Evolutionary conservation across 2,888 invertebrate species (phyloP), one percentile per base, ranked within the genome.

Genomic region (Andrena fulva): DNA sequence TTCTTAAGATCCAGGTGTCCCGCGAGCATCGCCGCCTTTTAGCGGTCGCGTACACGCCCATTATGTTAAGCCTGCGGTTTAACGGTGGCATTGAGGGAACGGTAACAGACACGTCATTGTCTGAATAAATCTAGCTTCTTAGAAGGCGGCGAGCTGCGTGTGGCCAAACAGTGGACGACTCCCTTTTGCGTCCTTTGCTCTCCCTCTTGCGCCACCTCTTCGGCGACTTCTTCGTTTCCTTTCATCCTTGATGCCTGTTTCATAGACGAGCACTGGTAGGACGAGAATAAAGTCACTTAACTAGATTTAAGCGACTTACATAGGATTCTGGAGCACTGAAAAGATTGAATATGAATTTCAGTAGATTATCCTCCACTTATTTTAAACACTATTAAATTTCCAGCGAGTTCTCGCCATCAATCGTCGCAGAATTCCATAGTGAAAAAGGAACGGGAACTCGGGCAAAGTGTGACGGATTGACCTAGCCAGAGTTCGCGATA

Each of bases 81-180:
- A 62, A 73, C 70, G 66, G 60, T 82, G 84, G 77, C 84, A 87
- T 87, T 81, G 87, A 85, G 75, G 71, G 75, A 87, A 87, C 62
- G 68, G 75, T 87, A 87, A 87, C 87, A 64, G 54, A 79, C 79
- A 77, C 84, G 79, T 85, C 84, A 87, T 85, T 85, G 67, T 85
- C 82, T 77, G 71, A 80, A 82, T 75, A 82, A 82, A 79, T 70
- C 59, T 33, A 24, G 16, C 24, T 35, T 27, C 73, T 10, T 12
- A 64, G 24, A 66, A 69, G 52, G 27, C 4, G 27, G 74, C 12
- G 50, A 42, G 16, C 29, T n/a, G 5, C 24, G 35, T 20, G 10
- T 20, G 31, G 3, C 20, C 31, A n/a, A 20, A 12, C 20, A 12
- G 7, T n/a, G 1, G 1, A 35, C 24, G 10, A 1, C 7, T n/a